These are phyloP conservation scores for Rafetus swinhoei DNA, from an alignment of 2,113 vertebrate genomes.

Conservation along the genomic window DNA sequence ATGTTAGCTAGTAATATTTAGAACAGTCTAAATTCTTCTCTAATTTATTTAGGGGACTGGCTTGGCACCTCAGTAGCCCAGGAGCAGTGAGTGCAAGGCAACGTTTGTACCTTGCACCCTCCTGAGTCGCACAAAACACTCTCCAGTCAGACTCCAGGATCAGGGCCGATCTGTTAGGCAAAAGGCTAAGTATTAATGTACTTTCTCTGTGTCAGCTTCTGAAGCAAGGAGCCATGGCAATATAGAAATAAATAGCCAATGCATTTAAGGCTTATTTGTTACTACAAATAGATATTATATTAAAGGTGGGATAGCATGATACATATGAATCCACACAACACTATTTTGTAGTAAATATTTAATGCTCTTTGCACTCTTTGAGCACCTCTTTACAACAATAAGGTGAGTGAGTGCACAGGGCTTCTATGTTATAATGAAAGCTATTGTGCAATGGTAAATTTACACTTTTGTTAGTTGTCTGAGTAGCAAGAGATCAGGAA, in stretches of 20 bases:
- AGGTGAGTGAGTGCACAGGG: neutral
- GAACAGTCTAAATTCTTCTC: neutral
- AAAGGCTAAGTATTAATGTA: neutral
- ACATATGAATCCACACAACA: accelerated
- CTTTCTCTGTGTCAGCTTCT: neutral
- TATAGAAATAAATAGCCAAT: accelerated
- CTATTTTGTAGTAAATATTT: neutral
- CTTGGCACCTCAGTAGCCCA: neutral
- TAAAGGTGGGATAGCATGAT: neutral
- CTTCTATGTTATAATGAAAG: neutral
- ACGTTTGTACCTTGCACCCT: slow-evolving; percentile 24
- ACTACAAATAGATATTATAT: neutral
- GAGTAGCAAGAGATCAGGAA: neutral
- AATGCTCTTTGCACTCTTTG: neutral
- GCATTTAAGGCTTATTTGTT: neutral
- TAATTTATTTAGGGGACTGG: neutral
- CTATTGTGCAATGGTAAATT: neutral
- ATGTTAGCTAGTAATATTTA: slow-evolving; percentile 26
- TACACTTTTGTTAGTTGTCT: neutral
- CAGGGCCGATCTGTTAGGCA: neutral
- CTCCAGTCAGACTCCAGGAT: neutral
- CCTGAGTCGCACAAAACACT: slow-evolving; percentile 26
- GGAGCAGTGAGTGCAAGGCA: slow-evolving; percentile 12
- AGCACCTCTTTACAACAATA: neutral
- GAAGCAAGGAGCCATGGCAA: neutral